Percentiles rank a stretch among this genome's conserved stretches.
Evolutionary conservation across 2,797 vertebrate genomes (phyloP).

Genomic region (Tauraco hartlaubi): DNA sequence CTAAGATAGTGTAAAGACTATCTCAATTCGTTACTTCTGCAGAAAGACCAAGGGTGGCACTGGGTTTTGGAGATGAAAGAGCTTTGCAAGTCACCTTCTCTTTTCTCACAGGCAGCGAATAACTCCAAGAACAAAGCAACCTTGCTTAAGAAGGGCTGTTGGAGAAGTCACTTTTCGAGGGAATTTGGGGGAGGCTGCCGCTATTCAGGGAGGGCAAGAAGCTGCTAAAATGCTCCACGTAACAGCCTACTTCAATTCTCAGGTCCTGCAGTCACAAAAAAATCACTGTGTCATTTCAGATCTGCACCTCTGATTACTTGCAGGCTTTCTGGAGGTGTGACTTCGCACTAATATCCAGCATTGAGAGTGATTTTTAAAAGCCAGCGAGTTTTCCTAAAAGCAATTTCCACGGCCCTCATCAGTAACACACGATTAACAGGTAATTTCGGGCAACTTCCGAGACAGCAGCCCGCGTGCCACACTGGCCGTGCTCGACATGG

Average conservation of each 20-base stretch:
- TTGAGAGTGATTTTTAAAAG: not conserved
- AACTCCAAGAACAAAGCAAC: not conserved
- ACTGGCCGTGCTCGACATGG: not conserved
- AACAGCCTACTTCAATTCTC: not conserved
- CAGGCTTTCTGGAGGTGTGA: not conserved
- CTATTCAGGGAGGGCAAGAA: not conserved
- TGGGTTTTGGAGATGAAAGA: slow-evolving; percentile 2
- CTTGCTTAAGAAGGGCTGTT: not conserved
- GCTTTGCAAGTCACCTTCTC: not conserved
- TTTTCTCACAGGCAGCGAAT: not conserved
- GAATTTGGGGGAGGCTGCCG: not conserved
- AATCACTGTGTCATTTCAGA: not conserved
- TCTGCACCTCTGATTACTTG: not conserved
- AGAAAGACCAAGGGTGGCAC: slow-evolving; percentile 19
- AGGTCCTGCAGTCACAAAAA: not conserved
- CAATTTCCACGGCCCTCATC: not conserved
- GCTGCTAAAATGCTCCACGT: not conserved
- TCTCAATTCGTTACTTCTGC: not conserved
- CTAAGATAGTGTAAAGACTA: not conserved
- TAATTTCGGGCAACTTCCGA: not conserved
- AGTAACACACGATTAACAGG: not conserved
- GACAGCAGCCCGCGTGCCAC: not conserved
- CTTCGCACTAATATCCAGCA: not conserved
- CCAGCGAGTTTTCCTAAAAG: not conserved
- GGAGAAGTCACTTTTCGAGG: not conserved